Evolutionary conservation across 2,888 invertebrate species (phyloP).

Genomic region (Cybosia mesomella): DNA sequence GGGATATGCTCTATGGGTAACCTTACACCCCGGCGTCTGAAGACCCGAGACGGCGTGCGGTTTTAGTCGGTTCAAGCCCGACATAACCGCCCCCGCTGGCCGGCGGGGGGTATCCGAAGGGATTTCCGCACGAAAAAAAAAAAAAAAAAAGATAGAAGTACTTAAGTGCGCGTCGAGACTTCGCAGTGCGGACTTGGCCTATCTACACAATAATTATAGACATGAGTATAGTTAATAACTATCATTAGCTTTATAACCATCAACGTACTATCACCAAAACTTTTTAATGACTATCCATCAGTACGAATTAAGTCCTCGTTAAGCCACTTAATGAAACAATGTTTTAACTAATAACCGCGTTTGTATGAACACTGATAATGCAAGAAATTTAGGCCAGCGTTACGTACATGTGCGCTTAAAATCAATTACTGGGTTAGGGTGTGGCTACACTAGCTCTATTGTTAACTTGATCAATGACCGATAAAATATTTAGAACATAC

Average conservation of each 20-base stretch:
- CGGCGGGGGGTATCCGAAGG: too few relatives aligned
- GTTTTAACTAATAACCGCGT: constrained; percentile 40
- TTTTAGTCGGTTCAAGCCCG: too few relatives aligned
- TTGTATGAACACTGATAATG: constrained; percentile 38
- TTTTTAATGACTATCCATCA: constrained; percentile 15
- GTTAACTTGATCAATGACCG: constrained; percentile 32
- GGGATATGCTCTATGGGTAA: neutral
- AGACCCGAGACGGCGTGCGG: too few relatives aligned
- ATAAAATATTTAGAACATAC: constrained; percentile 22
- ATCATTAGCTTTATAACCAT: too few relatives aligned
- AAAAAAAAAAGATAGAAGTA: too few relatives aligned
- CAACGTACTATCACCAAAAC: neutral
- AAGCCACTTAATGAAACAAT: constrained; percentile 33
- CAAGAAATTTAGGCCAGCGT: constrained; percentile 42
- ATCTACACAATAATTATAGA: too few relatives aligned
- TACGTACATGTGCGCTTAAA: constrained; percentile 37
- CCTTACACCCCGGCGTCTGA: too few relatives aligned
- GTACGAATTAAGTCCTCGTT: constrained; percentile 34
- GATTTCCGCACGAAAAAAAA: too few relatives aligned
- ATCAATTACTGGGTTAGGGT: constrained; percentile 44
- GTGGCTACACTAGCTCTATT: constrained; percentile 35
- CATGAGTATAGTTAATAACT: too few relatives aligned
- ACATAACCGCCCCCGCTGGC: too few relatives aligned
- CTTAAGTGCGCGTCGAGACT: too few relatives aligned
- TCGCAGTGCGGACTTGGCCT: too few relatives aligned